Conservation (phyloP, 2,888 invertebrate species). For the Trachelus tabidus region DNA sequence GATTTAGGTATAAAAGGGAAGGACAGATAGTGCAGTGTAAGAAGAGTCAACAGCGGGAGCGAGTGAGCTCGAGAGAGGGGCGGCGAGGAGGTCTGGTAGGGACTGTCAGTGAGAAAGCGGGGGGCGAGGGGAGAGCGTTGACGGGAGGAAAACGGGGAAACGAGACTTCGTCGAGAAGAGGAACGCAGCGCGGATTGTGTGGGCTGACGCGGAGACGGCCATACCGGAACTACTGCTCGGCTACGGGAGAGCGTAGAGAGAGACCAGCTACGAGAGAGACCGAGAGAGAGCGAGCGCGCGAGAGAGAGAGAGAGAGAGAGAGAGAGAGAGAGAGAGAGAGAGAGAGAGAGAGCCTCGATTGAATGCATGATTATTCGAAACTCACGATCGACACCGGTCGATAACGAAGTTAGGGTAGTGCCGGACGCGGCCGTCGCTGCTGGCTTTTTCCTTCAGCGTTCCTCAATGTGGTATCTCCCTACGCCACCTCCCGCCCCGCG, state of each 20-base stretch:
- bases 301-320: neutral
- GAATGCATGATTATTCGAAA: neutral
- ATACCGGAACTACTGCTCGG: neutral
- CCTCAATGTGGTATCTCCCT: neutral
- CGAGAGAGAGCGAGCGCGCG: too few relatives aligned
- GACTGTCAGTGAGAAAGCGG: neutral
- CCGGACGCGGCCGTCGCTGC: neutral
- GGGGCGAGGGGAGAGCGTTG: too few relatives aligned
- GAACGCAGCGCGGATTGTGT: neutral
- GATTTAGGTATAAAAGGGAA: neutral
- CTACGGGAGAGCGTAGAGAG: neutral
- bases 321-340: too few relatives aligned
- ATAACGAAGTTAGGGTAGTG: neutral
- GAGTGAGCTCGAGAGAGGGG: neutral
- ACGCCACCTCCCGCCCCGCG: too few relatives aligned
- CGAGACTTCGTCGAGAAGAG: neutral
- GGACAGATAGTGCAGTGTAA: neutral
- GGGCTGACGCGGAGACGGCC: neutral
- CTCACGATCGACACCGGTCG: neutral
- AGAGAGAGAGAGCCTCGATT: neutral
- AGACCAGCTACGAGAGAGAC: neutral
- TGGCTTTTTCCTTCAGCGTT: neutral
- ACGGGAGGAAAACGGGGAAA: neutral
- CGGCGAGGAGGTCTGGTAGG: neutral
- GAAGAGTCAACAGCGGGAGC: neutral